These are phyloP conservation scores for Lepidocyrtoides sp. DNA, from an alignment of 2,888 invertebrate genomes.

Conservation along the genomic window DNA sequence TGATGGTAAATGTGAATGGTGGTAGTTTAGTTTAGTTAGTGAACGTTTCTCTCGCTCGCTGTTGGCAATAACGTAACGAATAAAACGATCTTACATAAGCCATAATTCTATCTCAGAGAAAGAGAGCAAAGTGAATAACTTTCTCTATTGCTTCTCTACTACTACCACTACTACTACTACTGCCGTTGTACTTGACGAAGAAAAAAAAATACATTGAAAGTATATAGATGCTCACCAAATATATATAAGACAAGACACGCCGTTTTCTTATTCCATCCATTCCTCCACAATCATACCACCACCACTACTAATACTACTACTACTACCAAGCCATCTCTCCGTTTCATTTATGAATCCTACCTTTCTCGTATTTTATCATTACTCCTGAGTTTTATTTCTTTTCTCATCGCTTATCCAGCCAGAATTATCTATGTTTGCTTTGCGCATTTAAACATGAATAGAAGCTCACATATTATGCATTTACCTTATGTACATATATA, in stretches of 20 bases:
- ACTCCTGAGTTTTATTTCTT: conserved; percentile 78
- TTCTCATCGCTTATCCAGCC: conserved; percentile 74
- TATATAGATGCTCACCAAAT: background rate
- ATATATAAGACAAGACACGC: background rate
- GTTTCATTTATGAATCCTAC: conserved; percentile 76
- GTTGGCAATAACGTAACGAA: conserved; percentile 76
- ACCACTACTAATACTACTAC: too few species aligned
- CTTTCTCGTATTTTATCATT: conserved; percentile 80
- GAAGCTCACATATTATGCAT: conserved; percentile 1
- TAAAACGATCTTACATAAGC: conserved; percentile 77
- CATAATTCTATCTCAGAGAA: conserved; percentile 70
- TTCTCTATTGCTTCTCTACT: conserved; percentile 59
- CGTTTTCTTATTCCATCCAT: conserved; percentile 35
- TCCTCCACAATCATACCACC: background rate
- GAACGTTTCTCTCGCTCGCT: conserved; percentile 57
- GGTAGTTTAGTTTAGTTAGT: conserved; percentile 44
- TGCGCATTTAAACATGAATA: background rate
- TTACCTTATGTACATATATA: too few species aligned
- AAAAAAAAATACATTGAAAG: conserved; percentile 24
- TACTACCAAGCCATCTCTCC: conserved; percentile 72
- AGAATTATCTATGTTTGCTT: conserved; percentile 64
- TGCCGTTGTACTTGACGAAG: conserved; percentile 40
- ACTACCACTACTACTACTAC: background rate
- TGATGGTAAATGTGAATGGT: conserved; percentile 40
- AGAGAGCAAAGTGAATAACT: conserved; percentile 78